Conservation (phyloP, 2,113 vertebrate species). For the Zootoca vivipara region DNA sequence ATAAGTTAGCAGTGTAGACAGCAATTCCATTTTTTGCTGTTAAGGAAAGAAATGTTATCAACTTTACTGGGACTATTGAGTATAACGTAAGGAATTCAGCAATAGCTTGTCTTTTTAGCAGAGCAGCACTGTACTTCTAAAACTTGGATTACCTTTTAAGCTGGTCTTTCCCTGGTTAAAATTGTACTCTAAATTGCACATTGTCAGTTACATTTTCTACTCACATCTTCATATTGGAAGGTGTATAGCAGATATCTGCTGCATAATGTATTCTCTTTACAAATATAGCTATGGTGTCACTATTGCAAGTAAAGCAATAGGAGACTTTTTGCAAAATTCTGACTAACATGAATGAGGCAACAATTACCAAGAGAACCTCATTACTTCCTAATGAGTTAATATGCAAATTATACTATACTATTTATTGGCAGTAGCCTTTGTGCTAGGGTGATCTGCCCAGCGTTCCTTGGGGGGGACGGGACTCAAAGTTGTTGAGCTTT, state of each 20-base stretch:
- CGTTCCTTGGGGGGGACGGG: too few species aligned
- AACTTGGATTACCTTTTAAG: neutral
- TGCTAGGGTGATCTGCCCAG: neutral
- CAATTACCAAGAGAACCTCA: neutral
- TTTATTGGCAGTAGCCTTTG: neutral
- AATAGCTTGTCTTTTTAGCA: neutral
- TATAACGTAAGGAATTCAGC: neutral
- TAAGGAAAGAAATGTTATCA: neutral
- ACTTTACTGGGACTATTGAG: neutral
- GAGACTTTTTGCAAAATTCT: neutral
- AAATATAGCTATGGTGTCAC: neutral
- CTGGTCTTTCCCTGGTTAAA: neutral
- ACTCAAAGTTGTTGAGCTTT: too few species aligned
- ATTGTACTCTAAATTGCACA: neutral
- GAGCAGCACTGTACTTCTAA: neutral
- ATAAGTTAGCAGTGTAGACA: neutral
- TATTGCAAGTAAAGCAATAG: neutral
- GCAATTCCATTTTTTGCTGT: neutral
- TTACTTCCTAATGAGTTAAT: neutral
- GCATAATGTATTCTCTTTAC: neutral
- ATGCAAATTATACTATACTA: neutral
- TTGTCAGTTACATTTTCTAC: neutral
- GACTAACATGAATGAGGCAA: neutral
- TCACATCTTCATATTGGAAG: neutral
- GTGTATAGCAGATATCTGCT: neutral